Conservation (phyloP, 2,113 vertebrate genomes). For the Chionis minor region DNA sequence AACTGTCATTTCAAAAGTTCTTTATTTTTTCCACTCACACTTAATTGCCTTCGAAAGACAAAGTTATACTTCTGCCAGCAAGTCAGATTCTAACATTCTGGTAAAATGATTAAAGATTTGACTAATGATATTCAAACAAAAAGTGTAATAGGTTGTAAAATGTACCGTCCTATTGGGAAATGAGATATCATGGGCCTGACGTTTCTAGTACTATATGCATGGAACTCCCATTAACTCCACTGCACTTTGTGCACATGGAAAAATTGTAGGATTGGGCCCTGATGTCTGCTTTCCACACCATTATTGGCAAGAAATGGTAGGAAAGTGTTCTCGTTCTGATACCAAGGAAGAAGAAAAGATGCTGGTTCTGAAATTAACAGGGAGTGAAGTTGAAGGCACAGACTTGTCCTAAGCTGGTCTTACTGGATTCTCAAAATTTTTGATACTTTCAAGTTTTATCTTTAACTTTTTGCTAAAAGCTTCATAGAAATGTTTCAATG, state of each 20-base stretch:
- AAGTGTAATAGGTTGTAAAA: constrained; percentile 68
- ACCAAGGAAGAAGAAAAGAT: not conserved
- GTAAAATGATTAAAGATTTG: constrained; percentile 70
- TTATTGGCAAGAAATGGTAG: not conserved
- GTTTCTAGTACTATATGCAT: constrained; percentile 23
- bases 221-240: constrained; percentile 53
- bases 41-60: constrained; percentile 64
- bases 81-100: constrained; percentile 50
- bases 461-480: not conserved
- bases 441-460: not conserved
- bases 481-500: not conserved
- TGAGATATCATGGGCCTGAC: constrained; percentile 26
- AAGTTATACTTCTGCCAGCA: constrained; percentile 40
- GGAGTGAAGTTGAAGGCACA: not conserved
- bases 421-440: not conserved
- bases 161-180: constrained; percentile 44
- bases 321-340: constrained; percentile 14
- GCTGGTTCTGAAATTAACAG: not conserved
- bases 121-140: constrained; percentile 65
- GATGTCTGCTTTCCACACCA: not conserved
- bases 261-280: constrained; percentile 24
- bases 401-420: not conserved
- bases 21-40: constrained; percentile 43
- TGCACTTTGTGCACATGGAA: not conserved
- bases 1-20: constrained; percentile 16